These are phyloP conservation scores for Eurois occulta DNA, from an alignment of 2,888 invertebrate species.

Conservation along the genomic window DNA sequence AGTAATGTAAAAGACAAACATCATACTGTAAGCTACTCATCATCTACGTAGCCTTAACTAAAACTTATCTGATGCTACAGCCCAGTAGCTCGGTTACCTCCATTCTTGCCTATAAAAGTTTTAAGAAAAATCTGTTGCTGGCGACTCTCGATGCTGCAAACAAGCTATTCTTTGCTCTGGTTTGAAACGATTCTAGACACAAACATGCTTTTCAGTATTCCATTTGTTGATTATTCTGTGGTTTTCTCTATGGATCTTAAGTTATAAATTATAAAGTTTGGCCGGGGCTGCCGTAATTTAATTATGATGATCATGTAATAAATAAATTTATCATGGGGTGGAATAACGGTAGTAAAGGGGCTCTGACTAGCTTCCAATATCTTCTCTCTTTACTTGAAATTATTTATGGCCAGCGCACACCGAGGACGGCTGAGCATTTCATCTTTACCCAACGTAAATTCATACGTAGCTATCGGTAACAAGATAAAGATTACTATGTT, in stretches of 20 bases:
- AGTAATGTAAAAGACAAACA: not conserved
- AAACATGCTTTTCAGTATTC: not conserved
- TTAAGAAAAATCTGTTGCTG: not conserved
- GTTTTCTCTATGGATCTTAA: not conserved
- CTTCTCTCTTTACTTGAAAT: no score
- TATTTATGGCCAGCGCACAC: no score
- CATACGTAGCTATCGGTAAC: no score
- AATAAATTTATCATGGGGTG: not conserved
- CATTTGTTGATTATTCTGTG: constrained; percentile 29
- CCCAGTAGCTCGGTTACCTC: not conserved
- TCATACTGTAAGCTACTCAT: not conserved
- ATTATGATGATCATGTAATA: not conserved
- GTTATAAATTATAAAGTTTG: not conserved
- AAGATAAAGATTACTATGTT: no score
- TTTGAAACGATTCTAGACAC: not conserved
- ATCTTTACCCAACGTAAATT: no score
- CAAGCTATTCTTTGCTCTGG: not conserved
- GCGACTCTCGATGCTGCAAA: not conserved
- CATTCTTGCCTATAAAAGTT: not conserved
- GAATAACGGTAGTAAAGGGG: not conserved
- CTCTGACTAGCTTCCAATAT: no score
- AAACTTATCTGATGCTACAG: not conserved
- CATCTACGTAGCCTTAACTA: not conserved
- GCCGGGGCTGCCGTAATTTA: not conserved
- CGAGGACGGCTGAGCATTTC: no score